Conservation (phyloP, 2,888 invertebrate species). For the Pollenia amentaria region DNA sequence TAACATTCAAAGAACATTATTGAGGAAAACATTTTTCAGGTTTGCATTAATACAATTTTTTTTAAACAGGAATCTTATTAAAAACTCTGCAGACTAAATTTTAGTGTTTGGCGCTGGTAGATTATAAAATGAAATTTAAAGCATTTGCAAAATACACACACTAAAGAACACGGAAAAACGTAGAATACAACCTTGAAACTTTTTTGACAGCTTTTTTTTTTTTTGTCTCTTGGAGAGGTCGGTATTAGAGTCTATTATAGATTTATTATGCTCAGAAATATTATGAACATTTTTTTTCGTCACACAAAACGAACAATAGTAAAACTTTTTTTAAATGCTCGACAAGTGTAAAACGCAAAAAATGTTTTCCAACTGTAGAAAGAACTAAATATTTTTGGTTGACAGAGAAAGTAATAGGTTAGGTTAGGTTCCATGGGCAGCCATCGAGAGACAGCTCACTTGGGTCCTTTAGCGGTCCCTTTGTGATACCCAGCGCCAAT, state of each 20-base stretch:
- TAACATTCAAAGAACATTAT: background rate
- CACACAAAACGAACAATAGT: conserved; percentile 18
- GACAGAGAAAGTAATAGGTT: conserved; percentile 16
- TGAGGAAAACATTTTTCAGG: conserved; percentile 7
- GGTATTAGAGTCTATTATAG: conserved; percentile 31
- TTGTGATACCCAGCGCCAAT: too few relatives aligned
- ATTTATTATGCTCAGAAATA: conserved; percentile 10
- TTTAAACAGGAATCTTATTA: background rate
- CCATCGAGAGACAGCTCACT: too few relatives aligned
- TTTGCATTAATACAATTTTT: background rate
- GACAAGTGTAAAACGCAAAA: conserved; percentile 11
- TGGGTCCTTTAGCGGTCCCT: too few relatives aligned
- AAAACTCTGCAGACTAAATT: conserved; percentile 20
- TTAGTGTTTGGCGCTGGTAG: conserved; percentile 25
- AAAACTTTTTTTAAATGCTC: conserved; percentile 34
- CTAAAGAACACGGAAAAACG: background rate
- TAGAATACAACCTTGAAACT: conserved; percentile 16
- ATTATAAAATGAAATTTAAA: background rate
- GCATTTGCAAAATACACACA: background rate
- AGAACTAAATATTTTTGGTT: background rate
- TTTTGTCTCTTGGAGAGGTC: background rate
- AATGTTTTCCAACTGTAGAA: background rate
- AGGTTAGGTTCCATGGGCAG: too few relatives aligned
- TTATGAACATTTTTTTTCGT: background rate
- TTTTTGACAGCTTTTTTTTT: background rate